Base-by-base conservation (phyloP, 2,113 vertebrate genomes). In the Neodon shergylaensis region DNA sequence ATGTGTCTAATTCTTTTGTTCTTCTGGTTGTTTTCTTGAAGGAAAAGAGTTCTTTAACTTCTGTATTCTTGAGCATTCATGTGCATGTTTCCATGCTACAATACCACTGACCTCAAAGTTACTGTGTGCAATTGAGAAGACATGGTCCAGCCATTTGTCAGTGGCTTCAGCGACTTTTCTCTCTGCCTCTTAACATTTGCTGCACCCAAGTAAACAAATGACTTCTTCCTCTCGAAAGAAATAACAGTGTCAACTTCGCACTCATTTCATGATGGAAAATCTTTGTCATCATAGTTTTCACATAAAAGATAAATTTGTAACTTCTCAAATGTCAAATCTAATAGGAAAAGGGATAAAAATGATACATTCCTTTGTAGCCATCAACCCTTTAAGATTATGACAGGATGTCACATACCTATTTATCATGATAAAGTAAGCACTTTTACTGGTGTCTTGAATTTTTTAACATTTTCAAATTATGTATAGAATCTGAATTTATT, bases 251-350 rank as follows among this genome's bases (percentile, higher is more conserved):
- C 96, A 98, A 89, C 93, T 21, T 95, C 82, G 76, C 70, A 87
- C 68, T 91, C 93, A 77, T 84, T 98, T 96, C 79, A 96, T 98
- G 96, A 96, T 91, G 63, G 94, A 96, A 97, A 97, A 95, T 97
- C 87, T 95, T 97, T 96, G 70, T 70, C 79, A 96, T 96, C 95
- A 97, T 86, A 77, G 86, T 78, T 94, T 97, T 74, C 78, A 73
- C 87, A 68, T 70, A 83, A 88, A 92, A 97, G 89, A 97, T 97
- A 81, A 90, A 94, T 96, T 92, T 58, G 28, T 76, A 44, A 72
- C 95, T 97, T 97, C 93, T 87, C 76, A 97, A 92, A 79, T 82
- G 94, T 93, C 96, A 97, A 65, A 39, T 93, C 87, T 90, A 90
- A 97, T 95, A 96, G 90, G 88, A 96, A 96, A n/a, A 28, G 47